Base-by-base conservation (phyloP, 2,888 invertebrate species). In the Deilephila elpenor region DNA sequence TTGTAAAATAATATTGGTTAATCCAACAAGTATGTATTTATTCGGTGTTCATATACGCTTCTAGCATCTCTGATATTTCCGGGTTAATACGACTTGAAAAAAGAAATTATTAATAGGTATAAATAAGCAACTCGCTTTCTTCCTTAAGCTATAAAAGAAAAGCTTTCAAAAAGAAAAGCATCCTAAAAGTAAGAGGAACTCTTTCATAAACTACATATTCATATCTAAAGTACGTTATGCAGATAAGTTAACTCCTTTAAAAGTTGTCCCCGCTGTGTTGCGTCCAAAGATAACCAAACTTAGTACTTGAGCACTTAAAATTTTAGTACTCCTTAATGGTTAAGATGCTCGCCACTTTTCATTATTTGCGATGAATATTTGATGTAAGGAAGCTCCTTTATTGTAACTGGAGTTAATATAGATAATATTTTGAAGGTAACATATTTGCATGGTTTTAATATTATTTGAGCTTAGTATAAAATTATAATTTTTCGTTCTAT, bases 361-460 rank as follows among this genome's bases (percentile, higher is more conserved):
- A 71, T 74, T 74, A 74, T 74, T 74, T 29, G 64, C 44, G 51
- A 60, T 74, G 60, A 74, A 74, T 74, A 74, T 74, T 74, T 74
- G 67, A 74, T 72, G 7, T 74, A 34, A 71, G 59, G 60, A 19
- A 44, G 59, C 59, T 67, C 6, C 53, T 60, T 5, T 37, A 51
- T 74, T 74, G 17, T 1, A 34, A 56, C 5, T n/a, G 14, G 56
- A 6, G 56, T 56, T 7, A 17, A 0, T 5, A 19, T 19, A 25
- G 25, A 25, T 0, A 25, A 1, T 25, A 1, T 44, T 44, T 44
- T 44, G 11, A 44, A 44, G 44, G 44, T 44, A 11, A 44, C 8
- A 44, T 44, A 44, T 44, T 44, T 44, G 8, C 11, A 11, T 44
- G 37, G 8, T 37, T 37, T 37, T 37, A 8, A 44, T 14, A 44